Evolutionary conservation across 1,140 invertebrate genomes (phyloP).

Genomic region (Eciton burchellii): DNA sequence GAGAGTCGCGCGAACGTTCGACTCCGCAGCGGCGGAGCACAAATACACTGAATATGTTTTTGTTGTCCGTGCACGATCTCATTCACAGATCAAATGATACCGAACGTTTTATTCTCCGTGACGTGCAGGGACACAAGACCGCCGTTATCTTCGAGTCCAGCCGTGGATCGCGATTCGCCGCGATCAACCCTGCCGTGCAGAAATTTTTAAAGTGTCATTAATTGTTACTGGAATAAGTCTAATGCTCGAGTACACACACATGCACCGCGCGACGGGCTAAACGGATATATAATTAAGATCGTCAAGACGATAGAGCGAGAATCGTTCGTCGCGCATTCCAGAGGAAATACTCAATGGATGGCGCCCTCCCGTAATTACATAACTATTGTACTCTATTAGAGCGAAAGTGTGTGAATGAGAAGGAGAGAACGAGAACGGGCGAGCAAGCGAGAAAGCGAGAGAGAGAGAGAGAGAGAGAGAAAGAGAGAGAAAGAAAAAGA

Average conservation of each 20-base stretch:
- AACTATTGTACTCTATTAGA: conserved; percentile 79
- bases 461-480: conserved; percentile 47
- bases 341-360: conserved; percentile 81
- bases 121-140: background rate
- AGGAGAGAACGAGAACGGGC: conserved; percentile 13
- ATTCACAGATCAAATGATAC: conserved; percentile 25
- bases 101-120: conserved; percentile 38
- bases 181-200: conserved; percentile 81
- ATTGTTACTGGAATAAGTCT: conserved; percentile 83
- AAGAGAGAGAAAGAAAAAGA: too few relatives aligned
- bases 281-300: conserved; percentile 47
- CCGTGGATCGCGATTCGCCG: conserved; percentile 69
- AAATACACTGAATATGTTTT: background rate
- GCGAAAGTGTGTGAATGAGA: conserved; percentile 62
- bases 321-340: conserved; percentile 73
- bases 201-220: conserved; percentile 84
- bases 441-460: conserved; percentile 14
- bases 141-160: conserved; percentile 69
- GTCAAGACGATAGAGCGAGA: conserved; percentile 11
- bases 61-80: conserved; percentile 25
- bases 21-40: conserved; percentile 11
- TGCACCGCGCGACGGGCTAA: conserved; percentile 46
- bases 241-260: conserved; percentile 68
- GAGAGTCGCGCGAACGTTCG: conserved; percentile 21
- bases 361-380: conserved; percentile 76